Conservation (phyloP, 2,797 vertebrate genomes). For the Amphiprion clarkii region DNA sequence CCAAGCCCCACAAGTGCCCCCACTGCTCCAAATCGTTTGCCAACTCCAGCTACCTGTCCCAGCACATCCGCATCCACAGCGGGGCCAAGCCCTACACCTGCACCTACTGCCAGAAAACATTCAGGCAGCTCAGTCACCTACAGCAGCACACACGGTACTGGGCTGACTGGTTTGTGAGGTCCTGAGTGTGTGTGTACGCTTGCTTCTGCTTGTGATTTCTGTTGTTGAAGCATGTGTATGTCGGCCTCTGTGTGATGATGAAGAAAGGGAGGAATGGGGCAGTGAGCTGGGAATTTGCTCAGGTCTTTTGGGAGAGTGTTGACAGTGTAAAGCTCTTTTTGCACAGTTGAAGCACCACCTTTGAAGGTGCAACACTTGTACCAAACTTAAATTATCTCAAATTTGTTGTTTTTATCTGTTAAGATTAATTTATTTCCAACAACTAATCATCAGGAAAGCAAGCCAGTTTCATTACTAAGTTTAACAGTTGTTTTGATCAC, state of each 20-base stretch:
- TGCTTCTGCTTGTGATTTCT: neutral
- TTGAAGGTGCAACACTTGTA: neutral
- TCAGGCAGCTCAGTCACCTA: slow-evolving; percentile 98
- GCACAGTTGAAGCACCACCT: slow-evolving; percentile 20
- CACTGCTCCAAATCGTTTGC: slow-evolving; percentile 99
- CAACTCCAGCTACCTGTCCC: slow-evolving; percentile 98
- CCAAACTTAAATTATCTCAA: neutral
- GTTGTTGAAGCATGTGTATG: slow-evolving; percentile 10
- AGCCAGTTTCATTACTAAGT: neutral
- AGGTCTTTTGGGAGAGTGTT: slow-evolving; percentile 20
- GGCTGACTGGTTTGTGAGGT: slow-evolving; percentile 10
- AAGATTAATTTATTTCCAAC: neutral
- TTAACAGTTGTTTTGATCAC: neutral
- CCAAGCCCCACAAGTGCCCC: slow-evolving; percentile 98
- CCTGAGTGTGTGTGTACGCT: slow-evolving; percentile 23
- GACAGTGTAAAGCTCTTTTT: slow-evolving; percentile 54
- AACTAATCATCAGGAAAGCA: neutral
- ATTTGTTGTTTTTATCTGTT: neutral
- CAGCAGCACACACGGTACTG: slow-evolving; percentile 80
- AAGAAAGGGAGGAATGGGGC: slow-evolving; percentile 2
- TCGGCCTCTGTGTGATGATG: slow-evolving; percentile 27
- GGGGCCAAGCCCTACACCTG: slow-evolving; percentile 98
- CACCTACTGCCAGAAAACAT: slow-evolving; percentile 98
- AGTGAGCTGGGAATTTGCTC: neutral
- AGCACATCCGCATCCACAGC: slow-evolving; percentile 98